A percentile compares a stretch with the other conserved stretches of the same genome.
phyloP scores from a whole-genome alignment of 2,888 invertebrate species.

The Tiphia femorata region DNA sequence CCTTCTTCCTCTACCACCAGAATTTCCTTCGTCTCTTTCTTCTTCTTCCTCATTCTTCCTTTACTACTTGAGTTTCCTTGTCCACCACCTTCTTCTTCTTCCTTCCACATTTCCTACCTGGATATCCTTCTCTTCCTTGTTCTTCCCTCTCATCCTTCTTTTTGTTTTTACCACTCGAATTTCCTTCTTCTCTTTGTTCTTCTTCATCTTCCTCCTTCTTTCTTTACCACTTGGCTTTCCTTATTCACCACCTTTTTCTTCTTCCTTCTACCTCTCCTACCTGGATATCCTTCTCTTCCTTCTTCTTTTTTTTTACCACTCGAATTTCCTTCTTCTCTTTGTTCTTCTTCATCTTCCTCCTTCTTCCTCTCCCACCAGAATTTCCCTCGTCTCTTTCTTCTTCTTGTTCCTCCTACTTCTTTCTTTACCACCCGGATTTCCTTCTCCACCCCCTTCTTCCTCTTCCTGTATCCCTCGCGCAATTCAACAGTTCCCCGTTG shows the following conservation, averaged over 20 bases:
- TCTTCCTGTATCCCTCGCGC: too few relatives aligned
- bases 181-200: background rate
- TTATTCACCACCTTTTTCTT: too few relatives aligned
- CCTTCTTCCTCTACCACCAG: background rate
- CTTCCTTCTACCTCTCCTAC: too few relatives aligned
- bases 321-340: background rate
- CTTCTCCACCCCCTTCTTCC: constrained; percentile 4
- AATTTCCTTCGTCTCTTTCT: constrained; percentile 4
- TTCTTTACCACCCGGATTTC: constrained; percentile 9
- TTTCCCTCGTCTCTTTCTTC: constrained; percentile 5
- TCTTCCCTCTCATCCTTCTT: constrained; percentile 2
- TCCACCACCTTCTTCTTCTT: background rate
- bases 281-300: too few relatives aligned
- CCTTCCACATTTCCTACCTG: background rate
- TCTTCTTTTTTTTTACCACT: background rate
- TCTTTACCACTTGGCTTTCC: background rate
- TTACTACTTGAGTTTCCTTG: constrained; percentile 11
- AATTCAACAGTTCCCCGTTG: too few relatives aligned
- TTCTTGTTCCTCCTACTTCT: constrained; percentile 10
- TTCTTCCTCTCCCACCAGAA: background rate
- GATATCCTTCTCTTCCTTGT: background rate
- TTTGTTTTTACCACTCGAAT: too few relatives aligned
- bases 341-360: background rate
- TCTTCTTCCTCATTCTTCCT: constrained; percentile 8
- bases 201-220: background rate